Evolutionary conservation across 37 sponge, comb jelly and placozoan genomes (phyloP).

Genomic region (Aphrocallistes beatrix): DNA sequence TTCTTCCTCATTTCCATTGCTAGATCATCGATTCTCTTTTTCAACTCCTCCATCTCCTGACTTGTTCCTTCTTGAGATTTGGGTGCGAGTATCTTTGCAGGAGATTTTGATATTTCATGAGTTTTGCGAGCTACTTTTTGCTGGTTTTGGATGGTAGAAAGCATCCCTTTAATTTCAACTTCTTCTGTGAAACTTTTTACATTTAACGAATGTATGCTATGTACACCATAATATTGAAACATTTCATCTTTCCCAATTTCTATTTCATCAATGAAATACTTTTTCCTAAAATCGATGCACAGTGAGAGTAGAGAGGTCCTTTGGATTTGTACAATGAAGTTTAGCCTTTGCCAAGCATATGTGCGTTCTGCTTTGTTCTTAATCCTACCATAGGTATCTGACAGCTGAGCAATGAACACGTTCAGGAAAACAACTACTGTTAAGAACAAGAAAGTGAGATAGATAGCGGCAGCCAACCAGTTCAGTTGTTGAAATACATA

Average conservation of each 20-base stretch:
- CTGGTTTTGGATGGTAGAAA: not conserved
- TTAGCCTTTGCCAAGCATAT: not conserved
- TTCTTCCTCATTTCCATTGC: not conserved
- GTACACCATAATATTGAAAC: not conserved
- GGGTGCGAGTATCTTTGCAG: not conserved
- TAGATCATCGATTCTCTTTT: not conserved
- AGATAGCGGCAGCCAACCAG: not conserved
- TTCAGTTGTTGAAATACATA: not conserved
- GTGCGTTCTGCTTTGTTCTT: not conserved
- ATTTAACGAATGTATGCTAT: not conserved
- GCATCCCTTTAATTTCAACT: not conserved
- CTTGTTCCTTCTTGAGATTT: not conserved
- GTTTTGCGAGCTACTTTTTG: not conserved
- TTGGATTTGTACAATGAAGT: not conserved
- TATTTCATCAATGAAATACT: not conserved
- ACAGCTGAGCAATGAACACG: constrained; percentile 19
- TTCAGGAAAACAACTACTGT: not conserved
- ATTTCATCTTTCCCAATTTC: not conserved
- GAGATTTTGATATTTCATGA: not conserved
- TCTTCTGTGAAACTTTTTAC: not conserved
- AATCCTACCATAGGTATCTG: not conserved
- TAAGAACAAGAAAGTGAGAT: not conserved
- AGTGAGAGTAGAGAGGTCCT: not conserved
- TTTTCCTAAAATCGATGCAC: not conserved
- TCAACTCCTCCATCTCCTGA: not conserved